These are phyloP conservation scores for Labeo rohita DNA, from an alignment of 2,113 vertebrate species.

Conservation along the genomic window DNA sequence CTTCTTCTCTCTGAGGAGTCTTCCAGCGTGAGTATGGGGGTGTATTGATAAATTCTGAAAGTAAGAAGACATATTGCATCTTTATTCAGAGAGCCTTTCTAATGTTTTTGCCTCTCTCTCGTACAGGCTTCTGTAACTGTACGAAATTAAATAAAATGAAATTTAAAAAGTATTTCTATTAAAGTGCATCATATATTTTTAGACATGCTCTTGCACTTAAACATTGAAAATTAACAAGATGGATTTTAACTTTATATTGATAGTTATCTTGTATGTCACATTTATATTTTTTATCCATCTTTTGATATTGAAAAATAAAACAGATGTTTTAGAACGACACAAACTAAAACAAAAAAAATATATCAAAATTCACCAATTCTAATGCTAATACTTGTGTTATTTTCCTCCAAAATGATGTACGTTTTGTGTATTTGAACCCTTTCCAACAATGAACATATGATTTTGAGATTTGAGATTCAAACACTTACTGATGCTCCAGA, in stretches of 20 bases:
- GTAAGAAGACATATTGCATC: neutral
- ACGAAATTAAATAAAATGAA: neutral
- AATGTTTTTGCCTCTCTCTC: neutral
- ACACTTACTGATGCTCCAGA: no score
- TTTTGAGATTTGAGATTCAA: no score
- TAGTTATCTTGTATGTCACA: neutral
- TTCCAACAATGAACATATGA: no score
- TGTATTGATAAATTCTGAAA: neutral
- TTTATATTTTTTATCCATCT: neutral
- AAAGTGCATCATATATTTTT: neutral
- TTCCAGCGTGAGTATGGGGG: neutral
- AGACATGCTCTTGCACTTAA: neutral
- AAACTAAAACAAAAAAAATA: no score
- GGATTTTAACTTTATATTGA: neutral
- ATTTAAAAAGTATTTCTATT: no score
- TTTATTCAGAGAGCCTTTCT: neutral
- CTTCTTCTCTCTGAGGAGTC: neutral
- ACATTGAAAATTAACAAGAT: neutral
- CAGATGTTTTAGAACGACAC: no score
- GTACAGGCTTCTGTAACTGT: neutral
- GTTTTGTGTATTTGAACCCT: no score
- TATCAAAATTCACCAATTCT: no score
- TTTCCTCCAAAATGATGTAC: no score
- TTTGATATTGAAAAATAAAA: neutral
- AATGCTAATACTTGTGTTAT: no score